Conservation (phyloP, 2,113 vertebrate genomes). For the Conger conger region DNA sequence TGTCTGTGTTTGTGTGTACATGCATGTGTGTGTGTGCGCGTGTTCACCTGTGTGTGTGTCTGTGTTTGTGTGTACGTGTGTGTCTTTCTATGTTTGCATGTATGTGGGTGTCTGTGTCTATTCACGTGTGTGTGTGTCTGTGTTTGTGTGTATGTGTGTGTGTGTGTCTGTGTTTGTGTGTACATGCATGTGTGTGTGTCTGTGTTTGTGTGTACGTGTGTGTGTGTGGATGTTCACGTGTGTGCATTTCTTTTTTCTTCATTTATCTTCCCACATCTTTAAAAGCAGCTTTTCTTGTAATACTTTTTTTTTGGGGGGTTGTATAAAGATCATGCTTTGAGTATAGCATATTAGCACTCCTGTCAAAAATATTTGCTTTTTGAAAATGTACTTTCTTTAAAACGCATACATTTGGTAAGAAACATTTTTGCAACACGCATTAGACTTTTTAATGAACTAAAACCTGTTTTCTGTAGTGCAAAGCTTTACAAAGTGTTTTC, state of each 20-base stretch:
- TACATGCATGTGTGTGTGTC: slow-evolving; percentile 1
- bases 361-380: not conserved
- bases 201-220: too few species aligned
- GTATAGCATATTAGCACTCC: not conserved
- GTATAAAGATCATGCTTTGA: slow-evolving; percentile 2
- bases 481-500: too few species aligned
- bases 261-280: too few species aligned
- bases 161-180: slow-evolving; percentile 23
- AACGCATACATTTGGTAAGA: not conserved
- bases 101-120: too few species aligned
- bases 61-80: slow-evolving; percentile 22
- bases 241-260: too few species aligned
- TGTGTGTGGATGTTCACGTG: too few species aligned
- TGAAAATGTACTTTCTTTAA: not conserved
- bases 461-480: too few species aligned
- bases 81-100: not conserved
- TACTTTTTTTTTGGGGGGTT: not conserved
- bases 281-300: not conserved
- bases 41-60: slow-evolving; percentile 17
- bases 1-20: not conserved
- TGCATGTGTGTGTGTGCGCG: not conserved
- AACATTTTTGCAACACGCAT: not conserved
- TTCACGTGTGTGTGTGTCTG: too few species aligned
- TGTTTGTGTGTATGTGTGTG: slow-evolving; percentile 13
- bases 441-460: too few species aligned